Conservation (phyloP, 2,113 vertebrate species). For the Gobio gobio region DNA sequence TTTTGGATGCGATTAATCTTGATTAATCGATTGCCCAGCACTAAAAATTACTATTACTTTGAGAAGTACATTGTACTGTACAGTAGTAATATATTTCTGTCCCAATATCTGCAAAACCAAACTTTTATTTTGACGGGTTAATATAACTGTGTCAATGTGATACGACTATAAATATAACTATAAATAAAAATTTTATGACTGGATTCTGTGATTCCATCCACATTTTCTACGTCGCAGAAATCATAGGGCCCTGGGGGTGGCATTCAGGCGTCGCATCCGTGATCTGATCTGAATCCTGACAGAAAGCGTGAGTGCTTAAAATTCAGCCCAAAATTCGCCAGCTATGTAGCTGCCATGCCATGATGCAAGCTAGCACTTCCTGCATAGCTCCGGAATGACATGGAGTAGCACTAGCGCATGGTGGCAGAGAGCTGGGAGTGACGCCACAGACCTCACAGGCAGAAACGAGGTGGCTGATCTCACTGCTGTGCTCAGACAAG, state of each 20-base stretch:
- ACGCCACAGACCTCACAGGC: conserved; percentile 54
- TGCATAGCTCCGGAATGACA: not conserved
- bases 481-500: conserved; percentile 27
- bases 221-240: too few species aligned
- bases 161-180: too few species aligned
- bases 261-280: conserved; percentile 22
- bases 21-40: too few species aligned
- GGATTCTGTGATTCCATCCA: too few species aligned
- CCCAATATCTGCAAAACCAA: too few species aligned
- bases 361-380: not conserved
- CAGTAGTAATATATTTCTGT: too few species aligned
- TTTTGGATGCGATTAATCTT: too few species aligned
- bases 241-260: conserved; percentile 18
- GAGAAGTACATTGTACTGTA: too few species aligned
- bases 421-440: conserved; percentile 37
- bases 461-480: conserved; percentile 31
- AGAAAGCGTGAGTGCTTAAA: not conserved
- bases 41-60: too few species aligned
- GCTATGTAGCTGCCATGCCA: not conserved
- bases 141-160: too few species aligned
- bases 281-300: not conserved
- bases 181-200: too few species aligned
- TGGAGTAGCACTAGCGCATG: not conserved
- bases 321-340: not conserved
- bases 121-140: too few species aligned